Conservation (phyloP, 1,140 invertebrate species). For the Phymorhynchus buccinoides region DNA sequence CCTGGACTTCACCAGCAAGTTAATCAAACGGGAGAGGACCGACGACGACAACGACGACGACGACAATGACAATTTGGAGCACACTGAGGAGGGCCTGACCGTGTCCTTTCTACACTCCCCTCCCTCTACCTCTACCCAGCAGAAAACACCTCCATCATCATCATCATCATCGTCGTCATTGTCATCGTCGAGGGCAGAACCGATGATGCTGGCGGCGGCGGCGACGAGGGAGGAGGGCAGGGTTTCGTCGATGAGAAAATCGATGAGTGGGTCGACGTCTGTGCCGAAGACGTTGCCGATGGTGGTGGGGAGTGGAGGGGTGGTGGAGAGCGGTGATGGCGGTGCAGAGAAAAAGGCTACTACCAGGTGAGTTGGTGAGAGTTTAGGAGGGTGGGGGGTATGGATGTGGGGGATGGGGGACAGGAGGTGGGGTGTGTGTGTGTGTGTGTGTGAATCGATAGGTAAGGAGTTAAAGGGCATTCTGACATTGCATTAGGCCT, state of each 20-base stretch:
- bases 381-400: neutral
- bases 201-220: neutral
- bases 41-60: neutral
- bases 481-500: no score
- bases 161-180: no score
- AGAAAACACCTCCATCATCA: neutral
- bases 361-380: neutral
- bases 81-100: neutral
- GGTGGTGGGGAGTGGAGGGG: neutral
- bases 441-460: no score
- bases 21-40: slow-evolving; percentile 32
- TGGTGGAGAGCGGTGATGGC: no score
- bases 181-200: neutral
- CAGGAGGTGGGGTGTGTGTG: no score
- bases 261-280: neutral
- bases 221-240: neutral
- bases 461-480: no score
- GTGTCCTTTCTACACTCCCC: neutral
- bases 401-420: neutral
- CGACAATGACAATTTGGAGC: no score
- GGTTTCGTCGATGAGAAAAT: neutral
- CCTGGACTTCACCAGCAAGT: slow-evolving; percentile 30
- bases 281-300: slow-evolving; percentile 4
- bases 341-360: neutral
- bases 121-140: neutral